A percentile compares a stretch with the other conserved stretches of the same genome.
Conservation (phyloP, 2,888 invertebrate species). For the Phortica okadai region DNA sequence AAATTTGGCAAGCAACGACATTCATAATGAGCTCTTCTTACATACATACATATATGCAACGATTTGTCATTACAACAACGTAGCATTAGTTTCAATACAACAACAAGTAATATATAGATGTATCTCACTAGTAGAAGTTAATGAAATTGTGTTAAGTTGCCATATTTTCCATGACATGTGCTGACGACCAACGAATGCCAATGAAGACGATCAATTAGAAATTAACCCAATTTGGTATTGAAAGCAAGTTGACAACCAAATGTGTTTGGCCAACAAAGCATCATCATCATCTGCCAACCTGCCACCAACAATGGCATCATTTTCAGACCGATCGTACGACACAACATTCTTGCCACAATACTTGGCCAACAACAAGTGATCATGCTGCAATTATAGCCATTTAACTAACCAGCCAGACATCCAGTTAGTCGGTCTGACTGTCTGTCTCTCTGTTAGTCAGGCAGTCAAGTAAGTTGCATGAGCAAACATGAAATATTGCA, state of each 20-base stretch:
- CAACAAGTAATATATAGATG: conserved; percentile 16
- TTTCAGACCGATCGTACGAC: neutral
- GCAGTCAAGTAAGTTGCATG: neutral
- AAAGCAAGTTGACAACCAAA: conserved; percentile 32
- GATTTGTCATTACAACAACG: conserved; percentile 32
- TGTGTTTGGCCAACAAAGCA: neutral
- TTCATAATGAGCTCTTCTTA: conserved; percentile 7
- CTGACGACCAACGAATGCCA: conserved; percentile 30
- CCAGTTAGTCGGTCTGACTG: conserved; percentile 30
- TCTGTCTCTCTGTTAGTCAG: conserved; percentile 42
- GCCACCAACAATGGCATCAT: conserved; percentile 3
- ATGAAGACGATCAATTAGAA: conserved; percentile 47
- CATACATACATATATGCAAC: neutral
- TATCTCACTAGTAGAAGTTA: conserved; percentile 28
- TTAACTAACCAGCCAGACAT: conserved; percentile 13
- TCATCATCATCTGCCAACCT: neutral
- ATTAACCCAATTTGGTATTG: conserved; percentile 53
- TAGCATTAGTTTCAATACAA: no score
- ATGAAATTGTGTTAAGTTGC: conserved; percentile 41
- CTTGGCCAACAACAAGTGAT: conserved; percentile 41
- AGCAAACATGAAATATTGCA: conserved; percentile 4
- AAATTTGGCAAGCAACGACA: conserved; percentile 22
- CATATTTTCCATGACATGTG: conserved; percentile 43
- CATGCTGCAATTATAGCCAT: conserved; percentile 28
- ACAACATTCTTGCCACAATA: neutral